Percentiles rank a stretch among this genome's conserved stretches.
Conservation (phyloP, 2,113 vertebrate genomes). For the Sardina pilchardus region DNA sequence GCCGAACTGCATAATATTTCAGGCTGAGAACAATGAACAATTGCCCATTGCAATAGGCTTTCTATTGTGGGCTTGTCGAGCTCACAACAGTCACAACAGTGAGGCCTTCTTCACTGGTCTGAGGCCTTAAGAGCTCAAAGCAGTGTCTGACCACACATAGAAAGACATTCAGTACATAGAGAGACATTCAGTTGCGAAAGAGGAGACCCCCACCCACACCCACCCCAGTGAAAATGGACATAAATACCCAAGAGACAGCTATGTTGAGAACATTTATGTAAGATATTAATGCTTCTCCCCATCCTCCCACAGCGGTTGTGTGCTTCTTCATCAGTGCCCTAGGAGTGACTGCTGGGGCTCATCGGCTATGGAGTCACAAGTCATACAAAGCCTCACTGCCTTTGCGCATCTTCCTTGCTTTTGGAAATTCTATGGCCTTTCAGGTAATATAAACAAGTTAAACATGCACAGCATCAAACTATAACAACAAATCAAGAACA, state of each 20-base stretch:
- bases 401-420: conserved; percentile 79
- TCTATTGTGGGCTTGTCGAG: conserved; percentile 64
- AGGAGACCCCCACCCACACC: conserved; percentile 36
- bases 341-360: conserved; percentile 86
- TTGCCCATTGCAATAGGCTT: conserved; percentile 60
- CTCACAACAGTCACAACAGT: conserved; percentile 65
- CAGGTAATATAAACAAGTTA: conserved; percentile 77
- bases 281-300: conserved; percentile 21
- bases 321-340: conserved; percentile 77
- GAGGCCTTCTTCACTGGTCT: conserved; percentile 54
- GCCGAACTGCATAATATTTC: conserved; percentile 65
- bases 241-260: conserved; percentile 37
- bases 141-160: conserved; percentile 61
- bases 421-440: conserved; percentile 86
- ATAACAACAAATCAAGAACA: background rate
- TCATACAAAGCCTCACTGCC: conserved; percentile 86
- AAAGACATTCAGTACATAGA: conserved; percentile 60
- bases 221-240: conserved; percentile 39
- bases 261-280: conserved; percentile 13
- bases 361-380: conserved; percentile 93
- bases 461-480: background rate
- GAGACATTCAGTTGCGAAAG: conserved; percentile 49
- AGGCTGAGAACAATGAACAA: conserved; percentile 69
- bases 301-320: conserved; percentile 62
- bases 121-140: conserved; percentile 56